Percentiles rank a stretch among this genome's conserved stretches.
These are phyloP conservation scores for Caenorhabditis inopinata DNA, from an alignment of 1,140 invertebrate species.

Conservation along the genomic window DNA sequence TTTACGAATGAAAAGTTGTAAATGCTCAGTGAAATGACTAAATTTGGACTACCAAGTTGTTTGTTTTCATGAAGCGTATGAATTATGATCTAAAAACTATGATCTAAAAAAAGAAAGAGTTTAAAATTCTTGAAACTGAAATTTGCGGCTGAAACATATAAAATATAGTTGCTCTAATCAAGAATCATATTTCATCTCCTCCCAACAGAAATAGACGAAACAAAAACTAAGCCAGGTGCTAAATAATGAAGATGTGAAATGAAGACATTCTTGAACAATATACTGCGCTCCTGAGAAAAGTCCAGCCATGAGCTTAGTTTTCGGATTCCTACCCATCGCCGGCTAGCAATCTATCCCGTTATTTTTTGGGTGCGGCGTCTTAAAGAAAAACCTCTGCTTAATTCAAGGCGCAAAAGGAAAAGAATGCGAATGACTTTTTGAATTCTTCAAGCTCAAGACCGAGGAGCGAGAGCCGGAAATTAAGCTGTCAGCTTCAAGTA, in stretches of 20 bases:
- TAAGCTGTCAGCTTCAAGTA: background rate
- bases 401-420: background rate
- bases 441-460: background rate
- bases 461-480: background rate
- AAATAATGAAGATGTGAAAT: too few species aligned
- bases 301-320: background rate
- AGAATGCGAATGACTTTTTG: background rate
- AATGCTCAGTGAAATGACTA: background rate
- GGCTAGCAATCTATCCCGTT: background rate
- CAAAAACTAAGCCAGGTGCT: too few species aligned
- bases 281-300: too few species aligned
- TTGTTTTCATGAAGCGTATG: too few species aligned
- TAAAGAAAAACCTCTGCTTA: slow-evolving; percentile 9
- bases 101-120: background rate
- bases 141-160: background rate
- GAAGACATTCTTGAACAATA: too few species aligned
- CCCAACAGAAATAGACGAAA: too few species aligned
- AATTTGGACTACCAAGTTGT: too few species aligned
- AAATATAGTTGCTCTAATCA: too few species aligned
- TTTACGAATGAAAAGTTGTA: background rate
- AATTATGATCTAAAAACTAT: too few species aligned
- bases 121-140: background rate
- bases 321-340: background rate
- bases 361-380: background rate
- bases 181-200: too few species aligned